phyloP scores from a whole-genome alignment of 2,113 vertebrate species.

The Sphyrna mokarran region DNA sequence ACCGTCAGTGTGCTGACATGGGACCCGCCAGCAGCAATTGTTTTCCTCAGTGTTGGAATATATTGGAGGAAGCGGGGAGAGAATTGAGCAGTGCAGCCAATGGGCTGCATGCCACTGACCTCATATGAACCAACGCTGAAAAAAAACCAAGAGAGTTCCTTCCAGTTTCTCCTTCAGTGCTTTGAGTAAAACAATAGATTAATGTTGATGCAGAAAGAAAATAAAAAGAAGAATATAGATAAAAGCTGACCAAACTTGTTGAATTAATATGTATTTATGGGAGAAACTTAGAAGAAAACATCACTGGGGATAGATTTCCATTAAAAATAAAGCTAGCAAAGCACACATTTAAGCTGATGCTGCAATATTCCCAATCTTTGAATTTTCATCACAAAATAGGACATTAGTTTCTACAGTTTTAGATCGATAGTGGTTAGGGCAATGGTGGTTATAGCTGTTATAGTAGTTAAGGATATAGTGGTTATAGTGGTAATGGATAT shows the following conservation, averaged over 20 bases:
- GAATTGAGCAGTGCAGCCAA: too few species aligned
- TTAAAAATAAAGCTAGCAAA: neutral
- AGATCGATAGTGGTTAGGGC: neutral
- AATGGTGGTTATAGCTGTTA: too few species aligned
- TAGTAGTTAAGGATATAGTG: neutral
- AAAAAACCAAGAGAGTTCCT: too few species aligned
- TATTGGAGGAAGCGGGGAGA: too few species aligned
- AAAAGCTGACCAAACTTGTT: neutral
- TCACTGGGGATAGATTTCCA: neutral
- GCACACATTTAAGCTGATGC: neutral
- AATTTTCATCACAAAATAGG: neutral
- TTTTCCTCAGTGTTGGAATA: too few species aligned
- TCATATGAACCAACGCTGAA: too few species aligned
- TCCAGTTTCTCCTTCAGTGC: neutral
- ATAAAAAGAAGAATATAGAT: neutral
- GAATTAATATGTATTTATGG: neutral
- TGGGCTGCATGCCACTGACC: too few species aligned
- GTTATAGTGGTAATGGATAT: neutral
- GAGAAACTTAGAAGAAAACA: neutral
- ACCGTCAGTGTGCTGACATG: too few species aligned
- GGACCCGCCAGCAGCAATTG: too few species aligned
- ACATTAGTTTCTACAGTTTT: neutral
- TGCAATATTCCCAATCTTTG: neutral
- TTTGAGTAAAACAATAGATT: neutral
- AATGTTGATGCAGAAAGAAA: neutral